phyloP scores from a whole-genome alignment of 1,140 invertebrate species.

The Cylas formicarius region DNA sequence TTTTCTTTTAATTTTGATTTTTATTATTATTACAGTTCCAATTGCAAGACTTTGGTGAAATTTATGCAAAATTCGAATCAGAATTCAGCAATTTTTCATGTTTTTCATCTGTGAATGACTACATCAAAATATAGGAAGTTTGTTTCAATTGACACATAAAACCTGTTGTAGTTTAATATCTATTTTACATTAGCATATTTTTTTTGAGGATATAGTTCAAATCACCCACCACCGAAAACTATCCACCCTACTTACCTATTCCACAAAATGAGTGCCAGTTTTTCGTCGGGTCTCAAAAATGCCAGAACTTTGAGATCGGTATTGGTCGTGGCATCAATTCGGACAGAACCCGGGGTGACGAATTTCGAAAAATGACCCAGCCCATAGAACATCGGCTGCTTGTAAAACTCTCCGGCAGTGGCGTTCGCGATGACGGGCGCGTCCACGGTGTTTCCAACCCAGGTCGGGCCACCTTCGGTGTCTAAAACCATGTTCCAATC shows the following conservation, averaged over 20 bases:
- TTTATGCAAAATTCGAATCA: too few relatives aligned
- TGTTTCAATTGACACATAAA: too few relatives aligned
- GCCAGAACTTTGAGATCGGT: slow-evolving; percentile 37
- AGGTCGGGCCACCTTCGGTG: slow-evolving; percentile 59
- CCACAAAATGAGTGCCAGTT: slow-evolving; percentile 40
- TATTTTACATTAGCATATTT: background rate
- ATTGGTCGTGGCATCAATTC: slow-evolving; percentile 32
- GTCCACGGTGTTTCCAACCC: slow-evolving; percentile 58
- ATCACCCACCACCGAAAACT: background rate
- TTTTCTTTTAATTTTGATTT: too few relatives aligned
- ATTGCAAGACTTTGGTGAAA: too few relatives aligned
- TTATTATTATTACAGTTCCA: too few relatives aligned
- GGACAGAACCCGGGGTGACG: slow-evolving; percentile 44
- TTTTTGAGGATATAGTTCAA: background rate
- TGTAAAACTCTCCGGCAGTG: slow-evolving; percentile 52
- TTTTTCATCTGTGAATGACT: too few relatives aligned
- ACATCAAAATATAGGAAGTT: too few relatives aligned
- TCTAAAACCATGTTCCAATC: slow-evolving; percentile 70
- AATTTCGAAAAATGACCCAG: slow-evolving; percentile 61
- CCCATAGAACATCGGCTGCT: slow-evolving; percentile 63
- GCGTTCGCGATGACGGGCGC: slow-evolving; percentile 58
- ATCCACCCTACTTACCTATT: slow-evolving; percentile 15
- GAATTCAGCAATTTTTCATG: too few relatives aligned
- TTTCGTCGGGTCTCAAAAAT: slow-evolving; percentile 46
- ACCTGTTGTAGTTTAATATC: too few relatives aligned